Evolutionary conservation across 1,140 invertebrate genomes (phyloP).

Genomic region (Achroia grisella): DNA sequence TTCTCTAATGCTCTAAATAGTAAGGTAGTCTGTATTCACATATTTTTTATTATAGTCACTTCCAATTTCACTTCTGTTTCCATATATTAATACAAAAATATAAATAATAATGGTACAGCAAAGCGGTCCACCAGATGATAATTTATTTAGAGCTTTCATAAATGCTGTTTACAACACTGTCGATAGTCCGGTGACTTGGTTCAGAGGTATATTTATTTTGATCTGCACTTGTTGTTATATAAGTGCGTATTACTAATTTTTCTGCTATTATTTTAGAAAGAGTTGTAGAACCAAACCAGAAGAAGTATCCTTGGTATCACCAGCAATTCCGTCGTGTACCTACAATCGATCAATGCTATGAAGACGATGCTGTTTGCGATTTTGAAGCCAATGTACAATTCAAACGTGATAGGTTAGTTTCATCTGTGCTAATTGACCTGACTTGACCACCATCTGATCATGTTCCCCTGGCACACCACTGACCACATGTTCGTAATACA

Average conservation of each 20-base stretch:
- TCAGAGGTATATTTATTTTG: constrained; percentile 73
- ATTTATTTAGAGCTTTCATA: constrained; percentile 70
- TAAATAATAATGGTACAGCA: not conserved
- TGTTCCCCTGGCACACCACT: too few species aligned
- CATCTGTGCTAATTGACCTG: too few species aligned
- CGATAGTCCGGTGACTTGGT: constrained; percentile 78
- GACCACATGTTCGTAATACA: too few species aligned
- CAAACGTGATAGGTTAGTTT: constrained; percentile 87
- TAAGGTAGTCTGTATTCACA: too few species aligned
- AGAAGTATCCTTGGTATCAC: constrained; percentile 95
- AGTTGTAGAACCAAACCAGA: constrained; percentile 90
- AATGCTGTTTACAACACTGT: constrained; percentile 69
- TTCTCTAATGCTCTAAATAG: too few species aligned
- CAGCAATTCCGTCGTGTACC: constrained; percentile 92
- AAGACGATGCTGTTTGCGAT: constrained; percentile 88
- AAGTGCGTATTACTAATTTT: constrained; percentile 27
- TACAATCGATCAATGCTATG: constrained; percentile 95
- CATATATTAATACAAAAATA: too few species aligned
- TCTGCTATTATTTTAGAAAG: constrained; percentile 80
- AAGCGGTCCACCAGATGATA: constrained; percentile 32
- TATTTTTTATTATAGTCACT: too few species aligned
- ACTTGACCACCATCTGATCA: too few species aligned
- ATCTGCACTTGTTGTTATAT: constrained; percentile 46
- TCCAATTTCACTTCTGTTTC: too few species aligned
- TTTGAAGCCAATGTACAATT: constrained; percentile 95